Conservation (phyloP, 92 coral and sea anemone species). For the Umimayanthus kanabou region DNA sequence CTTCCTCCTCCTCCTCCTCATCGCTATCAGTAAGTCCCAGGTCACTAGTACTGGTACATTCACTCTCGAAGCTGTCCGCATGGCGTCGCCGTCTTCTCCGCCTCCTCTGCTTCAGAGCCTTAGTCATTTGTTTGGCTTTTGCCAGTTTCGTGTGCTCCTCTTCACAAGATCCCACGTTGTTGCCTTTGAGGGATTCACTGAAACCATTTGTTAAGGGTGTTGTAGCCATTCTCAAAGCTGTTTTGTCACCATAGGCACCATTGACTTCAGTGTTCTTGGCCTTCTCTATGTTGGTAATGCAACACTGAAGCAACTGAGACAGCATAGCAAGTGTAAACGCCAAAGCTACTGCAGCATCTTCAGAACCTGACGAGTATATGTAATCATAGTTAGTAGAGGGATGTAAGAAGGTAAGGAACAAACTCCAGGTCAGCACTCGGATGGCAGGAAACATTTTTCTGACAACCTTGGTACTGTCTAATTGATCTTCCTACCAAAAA, state of each 20-base stretch:
- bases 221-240: neutral
- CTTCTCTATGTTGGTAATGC: slow-evolving; percentile 69
- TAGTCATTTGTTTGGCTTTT: slow-evolving; percentile 70
- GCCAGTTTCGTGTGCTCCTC: slow-evolving; percentile 57
- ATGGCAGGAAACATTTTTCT: no score
- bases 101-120: slow-evolving; percentile 79
- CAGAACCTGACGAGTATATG: slow-evolving; percentile 59
- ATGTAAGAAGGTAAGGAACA: no score
- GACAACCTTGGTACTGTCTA: no score
- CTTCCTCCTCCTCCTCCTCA: slow-evolving; percentile 51
- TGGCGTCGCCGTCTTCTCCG: slow-evolving; percentile 78
- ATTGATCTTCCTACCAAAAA: neutral
- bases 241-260: slow-evolving; percentile 38
- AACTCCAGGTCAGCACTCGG: no score
- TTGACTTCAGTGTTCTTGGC: slow-evolving; percentile 41
- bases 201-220: slow-evolving; percentile 51
- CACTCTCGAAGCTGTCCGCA: slow-evolving; percentile 72
- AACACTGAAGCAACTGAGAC: slow-evolving; percentile 76
- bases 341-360: slow-evolving; percentile 74
- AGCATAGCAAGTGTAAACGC: slow-evolving; percentile 80
- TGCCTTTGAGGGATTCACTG: slow-evolving; percentile 29
- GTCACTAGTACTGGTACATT: slow-evolving; percentile 87
- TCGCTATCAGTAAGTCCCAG: slow-evolving; percentile 64
- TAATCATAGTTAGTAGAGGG: no score
- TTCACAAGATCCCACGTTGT: slow-evolving; percentile 12